Conservation (phyloP, 2,888 invertebrate genomes). For the Ophraella communa region DNA sequence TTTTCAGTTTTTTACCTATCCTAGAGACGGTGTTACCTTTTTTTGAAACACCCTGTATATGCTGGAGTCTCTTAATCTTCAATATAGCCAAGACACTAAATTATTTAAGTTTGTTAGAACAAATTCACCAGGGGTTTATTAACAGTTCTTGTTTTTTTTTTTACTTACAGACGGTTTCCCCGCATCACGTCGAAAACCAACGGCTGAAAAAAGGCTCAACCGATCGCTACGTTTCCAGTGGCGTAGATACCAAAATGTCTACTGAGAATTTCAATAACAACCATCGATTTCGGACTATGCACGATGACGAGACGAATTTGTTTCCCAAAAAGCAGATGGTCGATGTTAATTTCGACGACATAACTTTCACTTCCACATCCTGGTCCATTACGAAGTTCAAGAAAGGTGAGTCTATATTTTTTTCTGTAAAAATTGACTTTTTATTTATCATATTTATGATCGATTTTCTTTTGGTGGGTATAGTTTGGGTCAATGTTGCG, state of each 20-base stretch:
- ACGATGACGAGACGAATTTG: slow-evolving; percentile 51
- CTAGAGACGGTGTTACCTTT: too few species aligned
- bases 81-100: too few species aligned
- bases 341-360: slow-evolving; percentile 72
- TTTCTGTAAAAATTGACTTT: background rate
- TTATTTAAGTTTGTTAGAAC: too few species aligned
- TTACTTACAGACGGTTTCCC: background rate
- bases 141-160: too few species aligned
- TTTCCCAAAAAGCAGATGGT: slow-evolving; percentile 69
- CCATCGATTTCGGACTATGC: slow-evolving; percentile 33
- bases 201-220: background rate
- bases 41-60: too few species aligned
- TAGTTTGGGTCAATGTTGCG: too few species aligned
- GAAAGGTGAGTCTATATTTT: slow-evolving; percentile 45
- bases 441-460: too few species aligned
- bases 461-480: too few species aligned
- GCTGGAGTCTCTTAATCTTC: too few species aligned
- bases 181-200: background rate
- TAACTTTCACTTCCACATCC: slow-evolving; percentile 68
- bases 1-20: too few species aligned
- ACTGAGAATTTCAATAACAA: slow-evolving; percentile 45
- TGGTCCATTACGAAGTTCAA: slow-evolving; percentile 52
- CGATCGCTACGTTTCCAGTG: background rate
- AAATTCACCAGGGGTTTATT: too few species aligned
- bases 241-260: slow-evolving; percentile 28